Conservation (phyloP, 2,113 vertebrate genomes). For the Leptobrachium ailaonicum region DNA sequence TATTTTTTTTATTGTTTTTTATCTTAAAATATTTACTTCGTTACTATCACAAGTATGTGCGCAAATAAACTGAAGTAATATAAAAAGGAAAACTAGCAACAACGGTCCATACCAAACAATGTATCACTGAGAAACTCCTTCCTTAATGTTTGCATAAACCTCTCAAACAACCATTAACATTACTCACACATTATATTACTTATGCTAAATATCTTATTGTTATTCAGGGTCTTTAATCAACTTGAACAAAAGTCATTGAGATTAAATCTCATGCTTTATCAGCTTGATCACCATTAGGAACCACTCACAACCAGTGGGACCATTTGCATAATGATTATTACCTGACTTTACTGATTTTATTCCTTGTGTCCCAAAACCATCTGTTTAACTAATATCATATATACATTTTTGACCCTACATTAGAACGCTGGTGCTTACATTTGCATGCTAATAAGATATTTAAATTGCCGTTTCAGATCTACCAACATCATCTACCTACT, state of each 20-base stretch:
- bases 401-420: conserved; percentile 6
- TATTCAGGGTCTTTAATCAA: conserved; percentile 32
- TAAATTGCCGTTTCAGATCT: neutral
- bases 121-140: neutral
- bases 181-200: conserved; percentile 12
- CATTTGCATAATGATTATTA: conserved; percentile 26
- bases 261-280: conserved; percentile 31
- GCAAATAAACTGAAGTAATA: neutral
- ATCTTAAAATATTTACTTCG: neutral
- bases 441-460: conserved; percentile 5
- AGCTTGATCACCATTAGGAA: conserved; percentile 11
- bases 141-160: neutral
- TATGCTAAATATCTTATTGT: conserved; percentile 25
- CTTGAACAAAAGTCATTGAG: conserved; percentile 21
- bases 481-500: neutral
- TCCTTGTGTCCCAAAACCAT: neutral
- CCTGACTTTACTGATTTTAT: neutral
- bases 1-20: neutral
- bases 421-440: neutral
- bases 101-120: neutral
- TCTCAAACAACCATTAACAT: conserved; percentile 11
- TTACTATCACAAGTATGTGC: neutral
- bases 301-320: conserved; percentile 17
- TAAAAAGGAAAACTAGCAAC: neutral
- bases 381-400: conserved; percentile 7